Percentiles rank a stretch among this genome's conserved stretches.
phyloP scores from a whole-genome alignment of 2,888 invertebrate genomes.

The Platynereis dumerilii region DNA sequence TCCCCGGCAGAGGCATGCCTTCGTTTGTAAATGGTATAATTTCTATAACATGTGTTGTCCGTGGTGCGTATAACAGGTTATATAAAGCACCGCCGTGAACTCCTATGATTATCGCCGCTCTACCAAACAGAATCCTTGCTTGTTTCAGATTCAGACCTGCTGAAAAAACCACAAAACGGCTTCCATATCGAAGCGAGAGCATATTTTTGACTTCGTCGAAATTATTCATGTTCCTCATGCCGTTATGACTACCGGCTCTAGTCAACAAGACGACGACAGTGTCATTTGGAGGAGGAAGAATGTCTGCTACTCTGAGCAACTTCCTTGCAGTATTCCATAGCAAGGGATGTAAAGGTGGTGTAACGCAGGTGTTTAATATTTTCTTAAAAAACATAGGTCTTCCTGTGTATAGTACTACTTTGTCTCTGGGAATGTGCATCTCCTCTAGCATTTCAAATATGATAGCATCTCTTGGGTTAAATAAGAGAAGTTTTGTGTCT shows the following conservation, averaged over 20 bases:
- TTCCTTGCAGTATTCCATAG: slow-evolving; percentile 20
- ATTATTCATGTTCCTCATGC: slow-evolving; percentile 22
- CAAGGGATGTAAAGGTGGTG: slow-evolving; percentile 26
- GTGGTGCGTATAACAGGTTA: slow-evolving; percentile 23
- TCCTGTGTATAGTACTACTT: slow-evolving; percentile 10
- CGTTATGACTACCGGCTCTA: slow-evolving; percentile 15
- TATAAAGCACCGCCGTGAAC: slow-evolving; percentile 32
- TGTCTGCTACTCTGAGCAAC: not conserved
- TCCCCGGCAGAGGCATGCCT: slow-evolving; percentile 8
- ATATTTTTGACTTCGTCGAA: slow-evolving; percentile 10
- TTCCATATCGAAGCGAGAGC: slow-evolving; percentile 14
- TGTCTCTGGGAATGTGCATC: slow-evolving; percentile 18
- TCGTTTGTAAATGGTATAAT: slow-evolving; percentile 16
- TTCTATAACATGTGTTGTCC: slow-evolving; percentile 20
- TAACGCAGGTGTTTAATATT: slow-evolving; percentile 23
- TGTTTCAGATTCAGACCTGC: slow-evolving; percentile 14
- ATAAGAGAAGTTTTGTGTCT: slow-evolving; percentile 18
- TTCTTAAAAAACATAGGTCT: slow-evolving; percentile 4
- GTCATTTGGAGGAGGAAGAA: not conserved
- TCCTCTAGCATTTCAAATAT: slow-evolving; percentile 21
- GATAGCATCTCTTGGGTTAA: slow-evolving; percentile 15
- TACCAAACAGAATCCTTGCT: slow-evolving; percentile 12
- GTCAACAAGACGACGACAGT: slow-evolving; percentile 21
- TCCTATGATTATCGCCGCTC: slow-evolving; percentile 25
- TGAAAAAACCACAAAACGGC: slow-evolving; percentile 18